Evolutionary conservation across 2,797 vertebrate genomes (phyloP).

Genomic region (Coregonus ussuriensis): DNA sequence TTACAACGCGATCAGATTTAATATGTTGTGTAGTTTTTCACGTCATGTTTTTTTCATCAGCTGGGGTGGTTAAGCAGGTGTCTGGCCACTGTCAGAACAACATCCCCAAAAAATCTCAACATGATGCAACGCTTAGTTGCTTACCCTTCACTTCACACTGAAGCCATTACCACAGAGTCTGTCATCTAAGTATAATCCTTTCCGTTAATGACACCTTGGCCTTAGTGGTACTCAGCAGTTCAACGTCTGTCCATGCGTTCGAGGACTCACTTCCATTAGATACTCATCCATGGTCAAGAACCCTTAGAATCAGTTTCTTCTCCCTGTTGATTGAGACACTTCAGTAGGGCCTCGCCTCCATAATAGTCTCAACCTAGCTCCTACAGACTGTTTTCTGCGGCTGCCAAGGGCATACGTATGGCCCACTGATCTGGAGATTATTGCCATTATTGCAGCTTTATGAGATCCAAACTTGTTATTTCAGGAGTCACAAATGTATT

Average conservation of each 20-base stretch:
- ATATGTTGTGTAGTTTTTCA: constrained; percentile 59
- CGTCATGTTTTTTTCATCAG: constrained; percentile 35
- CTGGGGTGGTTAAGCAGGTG: constrained; percentile 18
- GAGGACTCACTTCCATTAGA: constrained; percentile 62
- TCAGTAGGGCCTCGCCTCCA: constrained; percentile 35
- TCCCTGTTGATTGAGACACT: constrained; percentile 54
- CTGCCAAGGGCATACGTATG: constrained; percentile 32
- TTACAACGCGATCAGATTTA: constrained; percentile 68
- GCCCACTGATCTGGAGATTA: constrained; percentile 54
- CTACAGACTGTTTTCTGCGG: constrained; percentile 38
- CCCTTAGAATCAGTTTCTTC: constrained; percentile 36
- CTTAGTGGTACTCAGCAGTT: constrained; percentile 40
- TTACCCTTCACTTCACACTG: constrained; percentile 1
- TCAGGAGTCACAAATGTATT: constrained; percentile 51
- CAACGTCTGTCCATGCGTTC: constrained; percentile 32
- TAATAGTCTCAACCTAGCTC: constrained; percentile 48
- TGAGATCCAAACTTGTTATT: constrained; percentile 53
- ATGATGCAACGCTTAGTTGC: background rate
- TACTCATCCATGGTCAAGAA: constrained; percentile 63
- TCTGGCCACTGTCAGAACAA: background rate
- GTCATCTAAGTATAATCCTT: constrained; percentile 26
- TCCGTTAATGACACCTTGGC: constrained; percentile 50
- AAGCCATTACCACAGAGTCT: constrained; percentile 25
- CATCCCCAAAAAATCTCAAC: background rate
- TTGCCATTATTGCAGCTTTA: constrained; percentile 41